Conservation (phyloP, 1,140 invertebrate species). For the Brachionus calyciflorus region DNA sequence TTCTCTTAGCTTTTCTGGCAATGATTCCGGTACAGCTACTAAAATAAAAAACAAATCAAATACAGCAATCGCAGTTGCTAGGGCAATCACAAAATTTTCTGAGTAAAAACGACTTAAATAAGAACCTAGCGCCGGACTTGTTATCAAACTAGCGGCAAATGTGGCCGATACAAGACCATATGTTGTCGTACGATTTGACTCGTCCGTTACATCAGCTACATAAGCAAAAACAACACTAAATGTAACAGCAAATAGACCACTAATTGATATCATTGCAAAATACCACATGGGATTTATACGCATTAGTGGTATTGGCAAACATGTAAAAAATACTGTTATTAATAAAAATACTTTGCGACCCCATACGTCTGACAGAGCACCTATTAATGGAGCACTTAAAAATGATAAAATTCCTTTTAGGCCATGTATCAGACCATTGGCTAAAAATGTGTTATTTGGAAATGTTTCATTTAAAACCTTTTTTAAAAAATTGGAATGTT, state of each 20-base stretch:
- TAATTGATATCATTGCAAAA: conserved; percentile 98
- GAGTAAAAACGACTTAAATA: conserved; percentile 85
- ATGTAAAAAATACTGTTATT: conserved; percentile 97
- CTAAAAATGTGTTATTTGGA: conserved; percentile 95
- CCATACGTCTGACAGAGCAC: conserved; percentile 94
- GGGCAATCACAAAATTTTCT: conserved; percentile 87
- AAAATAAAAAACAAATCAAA: conserved; percentile 97
- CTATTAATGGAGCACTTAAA: conserved; percentile 90
- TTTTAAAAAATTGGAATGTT: conserved; percentile 50
- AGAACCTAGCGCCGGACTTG: conserved; percentile 90
- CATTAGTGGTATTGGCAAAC: conserved; percentile 96
- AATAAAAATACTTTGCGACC: conserved; percentile 96
- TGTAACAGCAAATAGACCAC: conserved; percentile 95
- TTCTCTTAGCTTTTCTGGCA: conserved; percentile 71
- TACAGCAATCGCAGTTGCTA: conserved; percentile 84
- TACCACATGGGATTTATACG: conserved; percentile 99
- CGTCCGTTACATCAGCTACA: conserved; percentile 98
- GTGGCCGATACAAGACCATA: conserved; percentile 97
- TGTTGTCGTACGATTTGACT: conserved; percentile 86
- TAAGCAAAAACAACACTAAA: conserved; percentile 96
- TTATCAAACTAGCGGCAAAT: conserved; percentile 94
- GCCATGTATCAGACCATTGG: conserved; percentile 98
- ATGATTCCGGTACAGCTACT: conserved; percentile 92
- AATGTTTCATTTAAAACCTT: conserved; percentile 91
- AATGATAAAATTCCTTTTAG: conserved; percentile 91